Conservation (phyloP, 2,888 invertebrate species). For the Pseudococcus jackbeardsleyi region DNA sequence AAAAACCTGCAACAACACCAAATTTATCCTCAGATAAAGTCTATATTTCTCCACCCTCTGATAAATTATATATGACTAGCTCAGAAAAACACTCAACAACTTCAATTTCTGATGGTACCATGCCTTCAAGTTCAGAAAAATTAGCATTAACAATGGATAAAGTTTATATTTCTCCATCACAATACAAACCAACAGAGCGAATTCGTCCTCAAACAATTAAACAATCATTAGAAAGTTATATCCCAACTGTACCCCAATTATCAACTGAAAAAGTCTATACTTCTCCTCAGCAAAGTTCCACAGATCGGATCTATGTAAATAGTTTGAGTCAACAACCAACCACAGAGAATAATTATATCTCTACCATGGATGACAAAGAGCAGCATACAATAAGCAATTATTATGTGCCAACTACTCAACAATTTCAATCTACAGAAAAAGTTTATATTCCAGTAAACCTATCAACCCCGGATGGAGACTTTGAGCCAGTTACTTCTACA, state of each 20-base stretch:
- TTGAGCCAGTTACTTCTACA: slow-evolving; percentile 67
- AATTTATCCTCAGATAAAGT: not conserved
- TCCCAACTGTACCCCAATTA: slow-evolving; percentile 57
- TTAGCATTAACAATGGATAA: slow-evolving; percentile 9
- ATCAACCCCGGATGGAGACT: slow-evolving; percentile 64
- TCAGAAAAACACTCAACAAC: not conserved
- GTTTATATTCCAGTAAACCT: slow-evolving; percentile 62
- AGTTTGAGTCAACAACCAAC: not conserved
- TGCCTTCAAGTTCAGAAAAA: not conserved
- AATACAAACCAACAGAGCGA: slow-evolving; percentile 59
- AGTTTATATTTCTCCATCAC: slow-evolving; percentile 57
- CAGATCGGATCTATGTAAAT: slow-evolving; percentile 34
- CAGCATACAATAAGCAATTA: slow-evolving; percentile 48
- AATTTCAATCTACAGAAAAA: slow-evolving; percentile 59
- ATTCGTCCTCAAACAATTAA: slow-evolving; percentile 55
- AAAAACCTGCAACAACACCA: not conserved
- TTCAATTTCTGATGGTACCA: not conserved
- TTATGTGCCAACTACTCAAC: slow-evolving; percentile 66
- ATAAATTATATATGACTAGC: not conserved
- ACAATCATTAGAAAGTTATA: slow-evolving; percentile 58
- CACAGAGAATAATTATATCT: slow-evolving; percentile 6
- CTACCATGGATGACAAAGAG: slow-evolving; percentile 43
- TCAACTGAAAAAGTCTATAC: slow-evolving; percentile 58
- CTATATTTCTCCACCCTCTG: not conserved
- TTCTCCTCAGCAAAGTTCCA: slow-evolving; percentile 57